Evolutionary conservation across 1,140 invertebrate species (phyloP), one percentile per base, ranked within the genome.

Genomic region (Euborellia annulipes): DNA sequence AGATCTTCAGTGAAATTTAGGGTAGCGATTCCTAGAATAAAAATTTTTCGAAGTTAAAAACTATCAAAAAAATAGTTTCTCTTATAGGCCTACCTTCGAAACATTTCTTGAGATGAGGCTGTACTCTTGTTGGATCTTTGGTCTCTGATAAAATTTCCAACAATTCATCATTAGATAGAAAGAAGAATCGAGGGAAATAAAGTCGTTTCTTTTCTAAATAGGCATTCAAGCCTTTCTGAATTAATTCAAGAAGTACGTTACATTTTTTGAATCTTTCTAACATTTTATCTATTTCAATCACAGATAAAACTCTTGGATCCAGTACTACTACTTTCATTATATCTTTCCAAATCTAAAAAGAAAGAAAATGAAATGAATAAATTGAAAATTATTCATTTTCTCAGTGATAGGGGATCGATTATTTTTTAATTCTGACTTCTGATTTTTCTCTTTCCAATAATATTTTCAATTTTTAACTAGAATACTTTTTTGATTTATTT

Each of bases 101-200:
- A 62, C 90, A 95, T 59, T 97, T 97, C 70, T 93, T 95, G 42
- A 97, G 66, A 72, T 96, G 90, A n/a, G 89, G 90, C 60, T 96
- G 91, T n/a, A 97, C 88, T 51, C 85, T 72, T 46, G 81, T 92
- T 0, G 92, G 92, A 71, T 96, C 90, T 66, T 95, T 96, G 0
- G 92, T 95, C 66, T 96, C 89, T 0, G 91, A 94, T 30, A 98
- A 63, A 56, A 97, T 96, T 68, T 96, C 93, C 16, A 97, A 66
- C 19, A 98, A 62, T 61, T 97, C 92, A 60, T 96, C 91, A 61
- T 97, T 96, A 4, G 93, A 96, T 14, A 98, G 65, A 65, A 97
- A 97, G 75, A 96, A 97, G 70, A 98, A 96, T 51, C 90, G 68
- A 3, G 93, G 88, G 65, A 96, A 98, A 58, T 78, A 93, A 0